A percentile compares a stretch with the other conserved stretches of the same genome.
These are phyloP conservation scores for Acropora yongei DNA, from an alignment of 64 coral and sea anemone genomes.

Conservation along the genomic window DNA sequence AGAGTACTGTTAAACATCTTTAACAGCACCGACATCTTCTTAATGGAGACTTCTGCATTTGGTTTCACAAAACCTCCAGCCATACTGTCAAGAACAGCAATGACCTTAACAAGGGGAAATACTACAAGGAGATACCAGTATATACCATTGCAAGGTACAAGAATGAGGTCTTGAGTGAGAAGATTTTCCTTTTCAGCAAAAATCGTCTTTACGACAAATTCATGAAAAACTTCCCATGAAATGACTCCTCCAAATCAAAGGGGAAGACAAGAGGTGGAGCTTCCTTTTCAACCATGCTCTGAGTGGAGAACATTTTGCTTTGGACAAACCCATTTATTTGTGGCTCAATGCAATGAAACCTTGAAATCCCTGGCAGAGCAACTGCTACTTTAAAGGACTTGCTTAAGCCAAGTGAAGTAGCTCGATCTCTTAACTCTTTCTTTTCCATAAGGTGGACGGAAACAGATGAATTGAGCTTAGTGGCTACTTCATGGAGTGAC, in stretches of 20 bases:
- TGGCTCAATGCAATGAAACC: conserved; percentile 50
- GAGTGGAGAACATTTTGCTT: conserved; percentile 37
- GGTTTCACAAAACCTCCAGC: conserved; percentile 43
- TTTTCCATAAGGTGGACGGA: neutral
- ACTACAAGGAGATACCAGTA: conserved; percentile 52
- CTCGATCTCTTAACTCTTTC: conserved; percentile 16
- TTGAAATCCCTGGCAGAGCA: conserved; percentile 52
- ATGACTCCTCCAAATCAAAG: no score
- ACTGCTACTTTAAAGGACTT: conserved; percentile 38
- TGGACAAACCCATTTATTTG: conserved; percentile 15
- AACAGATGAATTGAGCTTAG: neutral
- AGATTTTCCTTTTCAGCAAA: neutral
- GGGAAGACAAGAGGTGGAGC: no score
- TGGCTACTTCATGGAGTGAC: conserved; percentile 43
- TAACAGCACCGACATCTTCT: conserved; percentile 61
- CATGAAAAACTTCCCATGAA: no score
- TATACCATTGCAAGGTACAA: conserved; percentile 19
- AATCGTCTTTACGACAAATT: neutral
- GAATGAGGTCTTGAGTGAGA: conserved; percentile 11
- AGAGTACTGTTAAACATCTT: conserved; percentile 58
- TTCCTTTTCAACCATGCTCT: conserved; percentile 1
- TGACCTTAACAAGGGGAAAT: conserved; percentile 14
- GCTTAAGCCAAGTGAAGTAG: conserved; percentile 37
- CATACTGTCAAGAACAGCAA: conserved; percentile 44
- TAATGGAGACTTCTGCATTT: conserved; percentile 2